These are phyloP conservation scores for Muscicapa comitata DNA, from an alignment of 2,797 vertebrate species.

Conservation along the genomic window DNA sequence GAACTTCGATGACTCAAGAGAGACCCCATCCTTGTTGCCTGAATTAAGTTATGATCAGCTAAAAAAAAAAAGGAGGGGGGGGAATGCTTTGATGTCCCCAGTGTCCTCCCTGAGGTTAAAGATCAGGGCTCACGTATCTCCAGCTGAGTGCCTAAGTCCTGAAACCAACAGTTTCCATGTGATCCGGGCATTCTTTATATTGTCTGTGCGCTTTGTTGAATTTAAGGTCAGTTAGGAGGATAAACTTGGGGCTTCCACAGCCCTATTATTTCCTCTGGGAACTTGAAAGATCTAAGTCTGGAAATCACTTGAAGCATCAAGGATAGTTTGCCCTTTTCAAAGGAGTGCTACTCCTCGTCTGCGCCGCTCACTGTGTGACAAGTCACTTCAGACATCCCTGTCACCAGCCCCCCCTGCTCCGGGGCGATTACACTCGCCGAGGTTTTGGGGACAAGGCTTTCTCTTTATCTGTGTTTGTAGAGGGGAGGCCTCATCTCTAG, in stretches of 20 bases:
- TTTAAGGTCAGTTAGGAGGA: conserved; percentile 63
- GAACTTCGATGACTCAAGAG: background rate
- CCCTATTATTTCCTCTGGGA: background rate
- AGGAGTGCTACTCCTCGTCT: background rate
- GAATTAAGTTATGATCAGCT: conserved; percentile 58
- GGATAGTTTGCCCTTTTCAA: conserved; percentile 44
- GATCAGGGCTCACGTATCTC: conserved; percentile 54
- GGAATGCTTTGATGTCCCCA: conserved; percentile 61
- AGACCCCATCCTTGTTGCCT: background rate
- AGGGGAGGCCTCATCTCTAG: conserved; percentile 17
- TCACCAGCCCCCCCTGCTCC: background rate
- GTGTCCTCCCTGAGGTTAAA: conserved; percentile 37
- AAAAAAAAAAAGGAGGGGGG: background rate
- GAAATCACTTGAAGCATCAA: conserved; percentile 47
- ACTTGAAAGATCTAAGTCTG: conserved; percentile 57
- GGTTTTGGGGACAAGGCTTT: conserved; percentile 36
- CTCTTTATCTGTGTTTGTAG: conserved; percentile 26
- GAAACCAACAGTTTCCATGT: conserved; percentile 57
- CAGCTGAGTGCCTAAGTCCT: conserved; percentile 49
- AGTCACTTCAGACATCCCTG: conserved; percentile 20
- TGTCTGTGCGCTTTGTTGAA: conserved; percentile 38
- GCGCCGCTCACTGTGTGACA: conserved; percentile 30
- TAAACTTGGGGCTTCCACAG: conserved; percentile 53
- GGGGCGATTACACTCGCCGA: background rate
- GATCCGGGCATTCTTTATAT: conserved; percentile 52